Conservation (phyloP, 1,140 invertebrate species). For the Colletes gigas region DNA sequence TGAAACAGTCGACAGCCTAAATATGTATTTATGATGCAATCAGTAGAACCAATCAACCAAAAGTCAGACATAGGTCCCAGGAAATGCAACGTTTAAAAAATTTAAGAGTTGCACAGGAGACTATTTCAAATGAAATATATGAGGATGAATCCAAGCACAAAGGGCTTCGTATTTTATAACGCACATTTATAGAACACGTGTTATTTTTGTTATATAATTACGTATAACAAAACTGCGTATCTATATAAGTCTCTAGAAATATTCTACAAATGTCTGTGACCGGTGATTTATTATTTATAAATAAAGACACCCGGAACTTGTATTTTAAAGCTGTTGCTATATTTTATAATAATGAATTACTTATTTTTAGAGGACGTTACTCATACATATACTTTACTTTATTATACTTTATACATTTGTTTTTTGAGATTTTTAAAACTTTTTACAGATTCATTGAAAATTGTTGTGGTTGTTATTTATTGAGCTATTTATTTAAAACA, state of each 20-base stretch:
- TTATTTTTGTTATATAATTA: neutral
- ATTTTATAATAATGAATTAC: neutral
- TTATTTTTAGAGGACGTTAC: neutral
- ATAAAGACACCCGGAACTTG: neutral
- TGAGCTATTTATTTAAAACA: neutral
- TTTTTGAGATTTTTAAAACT: neutral
- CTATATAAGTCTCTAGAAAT: neutral
- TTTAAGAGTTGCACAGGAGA: neutral
- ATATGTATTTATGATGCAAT: neutral
- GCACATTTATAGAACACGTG: slow-evolving; percentile 17
- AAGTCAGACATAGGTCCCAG: neutral
- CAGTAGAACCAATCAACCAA: neutral
- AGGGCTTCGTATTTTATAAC: slow-evolving; percentile 32
- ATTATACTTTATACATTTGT: too few relatives aligned
- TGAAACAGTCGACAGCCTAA: neutral
- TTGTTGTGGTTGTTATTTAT: neutral
- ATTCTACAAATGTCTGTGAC: neutral
- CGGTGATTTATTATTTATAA: neutral
- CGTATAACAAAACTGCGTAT: neutral
- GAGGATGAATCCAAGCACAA: neutral
- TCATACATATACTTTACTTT: neutral
- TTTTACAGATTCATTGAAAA: neutral
- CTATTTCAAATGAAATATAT: neutral
- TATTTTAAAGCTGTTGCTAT: neutral
- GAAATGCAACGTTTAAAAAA: neutral